Conservation (phyloP, 2,113 vertebrate species). For the Trematocara nigrifrons region DNA sequence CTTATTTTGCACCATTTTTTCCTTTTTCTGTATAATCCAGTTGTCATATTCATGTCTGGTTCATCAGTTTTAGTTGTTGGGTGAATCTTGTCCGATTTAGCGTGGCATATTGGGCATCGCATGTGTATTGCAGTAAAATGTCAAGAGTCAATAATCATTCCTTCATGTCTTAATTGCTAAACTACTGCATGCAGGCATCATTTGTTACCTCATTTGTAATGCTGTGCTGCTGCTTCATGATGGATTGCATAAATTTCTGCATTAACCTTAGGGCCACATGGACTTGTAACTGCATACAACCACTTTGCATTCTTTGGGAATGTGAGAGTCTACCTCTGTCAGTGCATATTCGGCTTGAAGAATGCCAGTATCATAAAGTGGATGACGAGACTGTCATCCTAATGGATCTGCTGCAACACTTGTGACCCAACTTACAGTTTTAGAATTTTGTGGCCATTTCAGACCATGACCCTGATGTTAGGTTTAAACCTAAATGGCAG, state of each 20-base stretch:
- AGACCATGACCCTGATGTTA: conserved; percentile 34
- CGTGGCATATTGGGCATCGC: background rate
- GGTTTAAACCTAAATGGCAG: conserved; percentile 47
- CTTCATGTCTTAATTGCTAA: conserved; percentile 34
- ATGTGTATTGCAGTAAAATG: conserved; percentile 29
- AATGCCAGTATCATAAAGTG: background rate
- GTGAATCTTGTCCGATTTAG: background rate
- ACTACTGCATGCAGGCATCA: conserved; percentile 10
- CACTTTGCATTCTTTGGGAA: background rate
- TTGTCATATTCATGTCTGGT: background rate
- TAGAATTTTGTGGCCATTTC: conserved; percentile 39
- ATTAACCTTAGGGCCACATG: conserved; percentile 22
- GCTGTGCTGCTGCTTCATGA: conserved; percentile 8
- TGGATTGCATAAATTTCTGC: conserved; percentile 27
- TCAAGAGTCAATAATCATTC: conserved; percentile 34
- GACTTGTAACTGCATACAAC: background rate
- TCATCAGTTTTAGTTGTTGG: background rate
- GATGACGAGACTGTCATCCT: background rate
- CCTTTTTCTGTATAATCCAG: background rate
- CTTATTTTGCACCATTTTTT: background rate
- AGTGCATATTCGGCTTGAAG: background rate
- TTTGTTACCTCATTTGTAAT: conserved; percentile 17
- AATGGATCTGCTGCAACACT: background rate
- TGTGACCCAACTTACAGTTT: conserved; percentile 5
- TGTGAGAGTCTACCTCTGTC: background rate